Percentiles rank a stretch among this genome's conserved stretches.
These are phyloP conservation scores for cat (Felis catus) DNA, from an alignment of 2,113 vertebrate species.

Conservation along the genomic window DNA sequence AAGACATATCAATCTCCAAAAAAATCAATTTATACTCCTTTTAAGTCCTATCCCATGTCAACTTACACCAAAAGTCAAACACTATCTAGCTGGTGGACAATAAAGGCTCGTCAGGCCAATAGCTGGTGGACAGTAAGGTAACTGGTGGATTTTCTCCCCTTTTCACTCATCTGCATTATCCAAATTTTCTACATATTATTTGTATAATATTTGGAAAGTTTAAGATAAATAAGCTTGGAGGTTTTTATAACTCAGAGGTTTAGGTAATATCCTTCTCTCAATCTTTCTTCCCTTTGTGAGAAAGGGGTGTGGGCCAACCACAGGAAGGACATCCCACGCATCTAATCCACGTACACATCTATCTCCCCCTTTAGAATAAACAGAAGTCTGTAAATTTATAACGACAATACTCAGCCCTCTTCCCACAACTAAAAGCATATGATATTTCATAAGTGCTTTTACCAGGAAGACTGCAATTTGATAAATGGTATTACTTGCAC, in stretches of 20 bases:
- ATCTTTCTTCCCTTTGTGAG: background rate
- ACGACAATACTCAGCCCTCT: background rate
- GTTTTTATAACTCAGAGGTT: background rate
- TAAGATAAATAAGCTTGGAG: background rate
- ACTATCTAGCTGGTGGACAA: background rate
- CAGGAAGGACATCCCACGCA: background rate
- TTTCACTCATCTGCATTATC: background rate
- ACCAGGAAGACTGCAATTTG: slow-evolving; percentile 8
- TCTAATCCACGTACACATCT: background rate
- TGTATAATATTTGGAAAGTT: background rate
- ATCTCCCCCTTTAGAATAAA: background rate
- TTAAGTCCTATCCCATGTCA: background rate
- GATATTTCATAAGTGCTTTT: slow-evolving; percentile 1
- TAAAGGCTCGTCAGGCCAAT: no score
- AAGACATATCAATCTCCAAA: slow-evolving; percentile 39
- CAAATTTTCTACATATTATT: slow-evolving; percentile 2
- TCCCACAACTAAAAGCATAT: background rate
- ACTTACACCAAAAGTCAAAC: background rate
- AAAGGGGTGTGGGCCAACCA: background rate
- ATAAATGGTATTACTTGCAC: background rate
- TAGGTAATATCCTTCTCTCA: background rate
- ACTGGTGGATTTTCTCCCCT: fast-evolving
- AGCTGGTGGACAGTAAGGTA: background rate
- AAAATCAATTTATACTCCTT: background rate
- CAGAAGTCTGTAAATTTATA: background rate